Evolutionary conservation across 2,888 invertebrate genomes (phyloP), one percentile per base, ranked within the genome.

Genomic region (Acleris holmiana): DNA sequence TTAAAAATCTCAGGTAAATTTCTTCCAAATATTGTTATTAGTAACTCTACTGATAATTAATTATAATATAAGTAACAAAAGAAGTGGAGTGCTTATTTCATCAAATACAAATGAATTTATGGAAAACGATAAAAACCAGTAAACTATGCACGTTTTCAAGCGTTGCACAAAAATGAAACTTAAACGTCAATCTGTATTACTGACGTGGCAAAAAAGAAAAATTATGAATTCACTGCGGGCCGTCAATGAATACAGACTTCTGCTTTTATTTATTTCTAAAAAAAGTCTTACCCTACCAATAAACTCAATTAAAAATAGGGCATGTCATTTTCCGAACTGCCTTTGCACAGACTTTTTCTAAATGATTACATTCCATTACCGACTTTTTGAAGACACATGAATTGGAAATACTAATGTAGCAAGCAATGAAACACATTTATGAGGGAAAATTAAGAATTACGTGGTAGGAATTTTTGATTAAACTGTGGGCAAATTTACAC

Each of bases 221-320:
- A 76, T 78, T 73, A 77, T 75, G 75, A 72, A 79, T 78, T 75
- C 77, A 73, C 56, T 66, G 72, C 21, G 72, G 70, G 69, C 70
- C 75, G 70, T 79, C 80, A 79, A 74, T 74, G 72, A 68, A 64
- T 79, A 84, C 84, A 83, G 77, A 81, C 76, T 80, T 80, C 69
- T 66, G 79, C 81, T 84, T 84, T 84, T 84, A 84, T 81, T 81
- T 82, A 82, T 82, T 83, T 74, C 71, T 18, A 65, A 78, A 79
- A 79, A 78, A 75, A 72, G 70, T 67, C 59, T 69, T 68, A 55
- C 59, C 71, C 71, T 68, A 71, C 75, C 76, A 77, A 76, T 76
- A 72, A 67, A 72, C 25, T 70, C 75, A 73, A 78, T 78, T 76
- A 72, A 77, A 75, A 73, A 79, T 76, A 68, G 74, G 63, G 53